Evolutionary conservation across 2,888 invertebrate genomes (phyloP).

Genomic region (Nasonovia ribisnigri): DNA sequence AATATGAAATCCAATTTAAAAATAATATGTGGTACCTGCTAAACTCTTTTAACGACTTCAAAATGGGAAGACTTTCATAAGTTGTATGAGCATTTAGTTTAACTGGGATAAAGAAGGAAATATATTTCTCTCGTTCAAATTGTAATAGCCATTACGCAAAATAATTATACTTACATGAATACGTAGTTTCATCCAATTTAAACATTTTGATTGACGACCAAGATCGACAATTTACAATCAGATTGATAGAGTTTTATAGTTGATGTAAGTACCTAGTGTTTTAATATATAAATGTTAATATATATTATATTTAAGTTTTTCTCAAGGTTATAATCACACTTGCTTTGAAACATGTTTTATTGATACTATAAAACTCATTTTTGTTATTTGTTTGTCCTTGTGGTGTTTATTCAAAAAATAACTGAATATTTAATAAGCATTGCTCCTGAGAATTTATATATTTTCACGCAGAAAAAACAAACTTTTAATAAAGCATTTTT

Average conservation of each 20-base stretch:
- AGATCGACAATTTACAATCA: not conserved
- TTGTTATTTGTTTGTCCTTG: not conserved
- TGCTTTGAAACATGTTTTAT: not conserved
- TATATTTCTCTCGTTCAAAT: not conserved
- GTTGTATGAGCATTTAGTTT: not conserved
- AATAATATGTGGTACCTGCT: not conserved
- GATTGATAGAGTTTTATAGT: not conserved
- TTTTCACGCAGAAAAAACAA: not conserved
- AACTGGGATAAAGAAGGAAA: not conserved
- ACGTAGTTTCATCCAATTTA: not conserved
- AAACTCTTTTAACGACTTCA: not conserved
- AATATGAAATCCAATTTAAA: not conserved
- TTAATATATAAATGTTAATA: not conserved
- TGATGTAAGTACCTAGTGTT: not conserved
- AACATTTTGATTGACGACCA: not conserved
- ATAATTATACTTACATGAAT: not conserved
- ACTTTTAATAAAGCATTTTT: not conserved
- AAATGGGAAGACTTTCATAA: not conserved
- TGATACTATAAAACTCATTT: slow-evolving; percentile 2
- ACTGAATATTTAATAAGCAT: slow-evolving; percentile 12
- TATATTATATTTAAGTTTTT: not conserved
- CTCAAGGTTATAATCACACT: slow-evolving; percentile 35
- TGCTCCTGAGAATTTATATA: not conserved
- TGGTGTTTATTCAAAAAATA: slow-evolving; percentile 31
- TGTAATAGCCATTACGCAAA: not conserved